A percentile compares a stretch with the other conserved stretches of the same genome.
phyloP scores from a whole-genome alignment of 2,113 vertebrate genomes.

The Helogale parvula region DNA sequence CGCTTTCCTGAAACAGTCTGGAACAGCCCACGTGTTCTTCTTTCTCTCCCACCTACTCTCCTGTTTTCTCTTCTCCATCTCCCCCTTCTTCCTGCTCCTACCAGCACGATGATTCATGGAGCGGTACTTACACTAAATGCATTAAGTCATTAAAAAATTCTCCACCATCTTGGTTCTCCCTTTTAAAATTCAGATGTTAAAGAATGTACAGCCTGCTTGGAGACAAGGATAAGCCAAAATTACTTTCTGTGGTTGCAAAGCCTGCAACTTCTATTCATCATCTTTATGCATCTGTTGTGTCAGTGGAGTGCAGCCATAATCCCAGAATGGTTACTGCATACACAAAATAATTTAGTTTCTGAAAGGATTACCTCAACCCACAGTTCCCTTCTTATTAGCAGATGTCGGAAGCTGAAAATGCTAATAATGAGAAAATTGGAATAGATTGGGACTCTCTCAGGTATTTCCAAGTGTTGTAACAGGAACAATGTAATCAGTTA shows the following conservation, averaged over 20 bases:
- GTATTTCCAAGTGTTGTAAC: slow-evolving; percentile 12
- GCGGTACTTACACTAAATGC: neutral
- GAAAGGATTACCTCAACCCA: neutral
- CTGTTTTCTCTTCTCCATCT: neutral
- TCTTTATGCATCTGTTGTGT: neutral
- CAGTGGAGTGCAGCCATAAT: neutral
- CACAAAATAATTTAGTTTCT: slow-evolving; percentile 21
- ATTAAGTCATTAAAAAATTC: slow-evolving; percentile 10
- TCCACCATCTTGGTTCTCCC: neutral
- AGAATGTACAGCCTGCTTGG: neutral
- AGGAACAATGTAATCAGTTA: slow-evolving; percentile 28
- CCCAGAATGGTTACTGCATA: neutral
- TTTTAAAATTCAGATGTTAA: slow-evolving; percentile 36
- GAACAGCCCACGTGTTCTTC: neutral
- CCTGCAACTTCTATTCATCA: neutral
- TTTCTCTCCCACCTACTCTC: slow-evolving; percentile 15
- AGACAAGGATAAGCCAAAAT: slow-evolving; percentile 23
- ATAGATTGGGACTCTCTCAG: neutral
- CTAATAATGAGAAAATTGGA: neutral
- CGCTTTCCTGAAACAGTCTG: neutral
- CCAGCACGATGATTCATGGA: slow-evolving; percentile 31
- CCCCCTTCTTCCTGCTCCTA: slow-evolving; percentile 48
- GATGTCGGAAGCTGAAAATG: neutral
- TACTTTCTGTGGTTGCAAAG: slow-evolving; percentile 12
- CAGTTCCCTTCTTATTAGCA: neutral